A percentile compares a stretch with the other conserved stretches of the same genome.
Conservation (phyloP, 1,140 invertebrate genomes). For the Hyles vespertilio region DNA sequence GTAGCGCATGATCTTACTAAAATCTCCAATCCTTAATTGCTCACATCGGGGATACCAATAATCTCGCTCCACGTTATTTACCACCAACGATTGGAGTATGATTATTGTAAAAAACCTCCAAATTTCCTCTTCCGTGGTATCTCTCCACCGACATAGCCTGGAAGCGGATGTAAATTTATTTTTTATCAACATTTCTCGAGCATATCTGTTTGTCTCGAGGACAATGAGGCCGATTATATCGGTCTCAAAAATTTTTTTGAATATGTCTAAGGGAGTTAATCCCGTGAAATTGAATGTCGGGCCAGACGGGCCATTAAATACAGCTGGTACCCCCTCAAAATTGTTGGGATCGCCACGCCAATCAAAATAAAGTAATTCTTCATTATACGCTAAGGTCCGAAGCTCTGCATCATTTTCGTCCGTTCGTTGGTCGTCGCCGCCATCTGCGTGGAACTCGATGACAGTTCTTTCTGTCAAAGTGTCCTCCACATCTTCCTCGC, state of each 20-base stretch:
- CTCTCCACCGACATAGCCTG: slow-evolving; percentile 9
- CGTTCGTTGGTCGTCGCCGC: too few species aligned
- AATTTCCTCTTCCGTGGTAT: slow-evolving; percentile 15
- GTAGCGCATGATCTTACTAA: slow-evolving; percentile 14
- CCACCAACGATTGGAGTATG: slow-evolving; percentile 11
- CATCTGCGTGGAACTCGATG: too few species aligned
- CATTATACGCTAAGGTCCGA: background rate
- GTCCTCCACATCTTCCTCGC: too few species aligned
- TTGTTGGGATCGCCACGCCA: slow-evolving; percentile 2
- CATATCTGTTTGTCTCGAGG: slow-evolving; percentile 11
- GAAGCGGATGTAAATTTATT: background rate
- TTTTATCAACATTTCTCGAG: background rate
- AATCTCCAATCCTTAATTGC: slow-evolving; percentile 9
- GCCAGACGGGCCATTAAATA: background rate
- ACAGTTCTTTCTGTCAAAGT: too few species aligned
- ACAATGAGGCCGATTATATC: background rate
- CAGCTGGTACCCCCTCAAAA: background rate
- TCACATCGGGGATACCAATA: slow-evolving; percentile 18
- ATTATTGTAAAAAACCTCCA: slow-evolving; percentile 12
- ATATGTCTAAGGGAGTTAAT: slow-evolving; percentile 11
- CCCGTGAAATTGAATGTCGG: slow-evolving; percentile 13
- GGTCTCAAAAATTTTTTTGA: background rate
- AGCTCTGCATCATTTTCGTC: too few species aligned
- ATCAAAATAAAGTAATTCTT: background rate
- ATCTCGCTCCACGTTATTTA: slow-evolving; percentile 19